A percentile compares a stretch with the other conserved stretches of the same genome.
These are phyloP conservation scores for Phoenicopterus ruber DNA, from an alignment of 2,113 vertebrate species.

Conservation along the genomic window DNA sequence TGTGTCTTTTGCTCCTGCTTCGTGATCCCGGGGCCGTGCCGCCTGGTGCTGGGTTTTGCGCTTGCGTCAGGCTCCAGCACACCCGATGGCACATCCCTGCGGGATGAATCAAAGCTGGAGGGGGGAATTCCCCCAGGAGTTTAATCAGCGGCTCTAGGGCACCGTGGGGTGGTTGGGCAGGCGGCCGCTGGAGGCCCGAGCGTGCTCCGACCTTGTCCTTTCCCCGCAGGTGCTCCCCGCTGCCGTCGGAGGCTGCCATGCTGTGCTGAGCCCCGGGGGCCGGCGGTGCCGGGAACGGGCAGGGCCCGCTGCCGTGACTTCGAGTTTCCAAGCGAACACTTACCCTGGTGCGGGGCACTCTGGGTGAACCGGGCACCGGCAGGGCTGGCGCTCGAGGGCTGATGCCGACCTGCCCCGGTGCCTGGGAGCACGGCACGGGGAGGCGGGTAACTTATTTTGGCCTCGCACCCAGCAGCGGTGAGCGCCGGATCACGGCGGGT, in stretches of 20 bases:
- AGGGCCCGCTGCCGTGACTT: rapidly evolving
- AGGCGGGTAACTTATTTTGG: background rate
- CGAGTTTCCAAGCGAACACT: background rate
- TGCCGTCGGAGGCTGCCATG: background rate
- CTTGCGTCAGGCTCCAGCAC: too few species aligned
- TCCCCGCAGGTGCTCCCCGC: background rate
- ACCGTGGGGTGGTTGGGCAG: too few species aligned
- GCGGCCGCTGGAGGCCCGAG: rapidly evolving
- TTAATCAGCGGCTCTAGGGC: background rate
- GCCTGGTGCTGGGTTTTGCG: background rate
- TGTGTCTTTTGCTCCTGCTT: background rate
- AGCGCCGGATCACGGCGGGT: rapidly evolving
- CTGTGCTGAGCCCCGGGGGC: background rate
- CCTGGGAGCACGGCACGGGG: background rate
- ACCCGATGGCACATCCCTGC: background rate
- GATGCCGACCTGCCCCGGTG: rapidly evolving
- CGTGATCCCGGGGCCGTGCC: rapidly evolving
- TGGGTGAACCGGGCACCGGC: background rate
- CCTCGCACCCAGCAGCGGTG: background rate
- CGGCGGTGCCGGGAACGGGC: rapidly evolving
- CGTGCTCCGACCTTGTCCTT: background rate
- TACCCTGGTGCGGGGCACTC: background rate
- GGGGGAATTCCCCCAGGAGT: background rate
- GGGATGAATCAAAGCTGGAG: background rate
- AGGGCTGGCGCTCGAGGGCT: rapidly evolving